Conservation (phyloP, 2,113 vertebrate genomes). For the Aythya baeri region DNA sequence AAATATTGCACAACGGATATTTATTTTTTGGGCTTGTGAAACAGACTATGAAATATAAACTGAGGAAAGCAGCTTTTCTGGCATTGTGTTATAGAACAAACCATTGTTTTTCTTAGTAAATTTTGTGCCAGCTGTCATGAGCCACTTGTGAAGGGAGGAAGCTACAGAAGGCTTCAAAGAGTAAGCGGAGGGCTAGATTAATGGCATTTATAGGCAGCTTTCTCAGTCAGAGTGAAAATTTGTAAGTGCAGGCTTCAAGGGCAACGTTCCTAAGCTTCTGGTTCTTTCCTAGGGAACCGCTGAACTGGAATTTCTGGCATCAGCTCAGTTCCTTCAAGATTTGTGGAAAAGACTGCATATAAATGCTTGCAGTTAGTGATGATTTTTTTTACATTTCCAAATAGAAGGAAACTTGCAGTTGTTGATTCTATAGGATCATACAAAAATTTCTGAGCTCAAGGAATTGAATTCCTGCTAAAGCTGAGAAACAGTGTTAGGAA, state of each 20-base stretch:
- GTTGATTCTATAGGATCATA: neutral
- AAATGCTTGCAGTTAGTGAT: neutral
- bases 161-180: neutral
- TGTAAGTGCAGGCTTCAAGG: neutral
- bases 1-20: constrained; percentile 19
- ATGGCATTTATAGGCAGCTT: neutral
- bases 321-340: neutral
- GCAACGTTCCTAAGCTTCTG: constrained; percentile 2
- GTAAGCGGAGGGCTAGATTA: neutral
- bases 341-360: neutral
- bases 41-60: constrained; percentile 5
- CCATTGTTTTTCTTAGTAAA: constrained; percentile 9
- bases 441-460: neutral
- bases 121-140: neutral
- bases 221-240: neutral
- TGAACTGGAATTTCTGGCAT: neutral
- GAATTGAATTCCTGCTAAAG: neutral
- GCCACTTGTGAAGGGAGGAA: neutral
- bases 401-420: too few relatives aligned
- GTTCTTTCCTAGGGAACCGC: neutral
- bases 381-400: too few relatives aligned
- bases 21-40: neutral
- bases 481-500: neutral
- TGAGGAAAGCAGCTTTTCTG: constrained; percentile 2
- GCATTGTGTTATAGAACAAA: constrained; percentile 5